These are phyloP conservation scores for Agapornis roseicollis DNA, from an alignment of 2,113 vertebrate genomes.

Conservation along the genomic window DNA sequence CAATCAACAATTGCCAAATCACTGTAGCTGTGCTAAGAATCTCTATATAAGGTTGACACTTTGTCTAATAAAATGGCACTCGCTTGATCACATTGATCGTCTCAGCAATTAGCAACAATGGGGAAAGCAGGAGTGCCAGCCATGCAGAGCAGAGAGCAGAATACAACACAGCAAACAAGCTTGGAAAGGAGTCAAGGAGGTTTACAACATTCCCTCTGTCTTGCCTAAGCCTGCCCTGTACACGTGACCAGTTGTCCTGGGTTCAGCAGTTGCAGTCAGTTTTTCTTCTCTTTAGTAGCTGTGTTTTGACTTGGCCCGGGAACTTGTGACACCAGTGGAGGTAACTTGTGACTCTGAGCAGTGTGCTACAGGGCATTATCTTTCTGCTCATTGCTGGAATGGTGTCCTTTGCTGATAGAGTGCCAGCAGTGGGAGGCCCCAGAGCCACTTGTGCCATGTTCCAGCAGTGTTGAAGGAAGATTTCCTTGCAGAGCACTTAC, in stretches of 20 bases:
- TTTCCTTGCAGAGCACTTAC: background rate
- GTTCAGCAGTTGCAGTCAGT: too few relatives aligned
- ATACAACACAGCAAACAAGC: background rate
- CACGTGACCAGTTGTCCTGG: too few relatives aligned
- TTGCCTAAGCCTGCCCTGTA: background rate
- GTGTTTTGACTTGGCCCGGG: too few relatives aligned
- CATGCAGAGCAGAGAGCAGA: background rate
- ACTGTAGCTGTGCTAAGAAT: too few relatives aligned
- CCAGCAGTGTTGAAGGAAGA: background rate
- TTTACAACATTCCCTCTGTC: background rate
- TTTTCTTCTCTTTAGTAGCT: too few relatives aligned
- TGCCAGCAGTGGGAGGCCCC: background rate
- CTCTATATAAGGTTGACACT: too few relatives aligned
- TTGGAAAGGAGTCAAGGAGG: background rate
- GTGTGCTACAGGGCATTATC: background rate
- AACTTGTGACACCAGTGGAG: too few relatives aligned
- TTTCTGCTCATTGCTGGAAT: background rate
- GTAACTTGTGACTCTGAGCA: background rate
- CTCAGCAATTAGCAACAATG: background rate
- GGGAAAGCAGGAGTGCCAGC: background rate
- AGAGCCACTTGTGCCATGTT: fast-evolving
- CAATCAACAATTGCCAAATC: too few relatives aligned
- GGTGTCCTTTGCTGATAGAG: background rate
- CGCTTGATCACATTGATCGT: too few relatives aligned
- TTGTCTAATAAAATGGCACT: too few relatives aligned